These are phyloP conservation scores for Pseudonaja textilis DNA, from an alignment of 2,113 vertebrate genomes.

Conservation along the genomic window DNA sequence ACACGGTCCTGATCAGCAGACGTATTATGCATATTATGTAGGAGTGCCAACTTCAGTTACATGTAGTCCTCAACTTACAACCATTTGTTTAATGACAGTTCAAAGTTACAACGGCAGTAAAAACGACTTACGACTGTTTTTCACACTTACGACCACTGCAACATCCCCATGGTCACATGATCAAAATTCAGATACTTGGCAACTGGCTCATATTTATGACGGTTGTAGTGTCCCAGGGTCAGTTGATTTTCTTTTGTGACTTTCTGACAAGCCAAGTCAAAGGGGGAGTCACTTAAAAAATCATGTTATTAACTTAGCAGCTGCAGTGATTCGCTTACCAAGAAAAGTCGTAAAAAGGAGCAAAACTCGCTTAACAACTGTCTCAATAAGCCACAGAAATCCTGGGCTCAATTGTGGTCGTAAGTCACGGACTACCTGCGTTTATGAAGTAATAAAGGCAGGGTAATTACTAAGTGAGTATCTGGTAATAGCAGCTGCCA, in stretches of 20 bases:
- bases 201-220: neutral
- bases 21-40: neutral
- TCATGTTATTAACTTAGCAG: neutral
- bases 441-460: neutral
- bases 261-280: neutral
- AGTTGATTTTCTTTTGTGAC: neutral
- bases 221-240: neutral
- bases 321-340: neutral
- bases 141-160: neutral
- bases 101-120: neutral
- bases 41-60: neutral
- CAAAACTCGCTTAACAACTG: neutral
- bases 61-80: neutral
- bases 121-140: neutral
- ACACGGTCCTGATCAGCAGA: neutral
- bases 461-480: neutral
- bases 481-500: neutral
- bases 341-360: neutral
- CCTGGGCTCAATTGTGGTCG: neutral
- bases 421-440: neutral
- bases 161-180: neutral
- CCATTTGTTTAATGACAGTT: neutral
- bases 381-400: neutral
- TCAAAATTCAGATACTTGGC: neutral
- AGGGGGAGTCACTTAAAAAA: neutral